phyloP scores from a whole-genome alignment of 2,888 invertebrate species.

The Cryptus viduatorius region DNA sequence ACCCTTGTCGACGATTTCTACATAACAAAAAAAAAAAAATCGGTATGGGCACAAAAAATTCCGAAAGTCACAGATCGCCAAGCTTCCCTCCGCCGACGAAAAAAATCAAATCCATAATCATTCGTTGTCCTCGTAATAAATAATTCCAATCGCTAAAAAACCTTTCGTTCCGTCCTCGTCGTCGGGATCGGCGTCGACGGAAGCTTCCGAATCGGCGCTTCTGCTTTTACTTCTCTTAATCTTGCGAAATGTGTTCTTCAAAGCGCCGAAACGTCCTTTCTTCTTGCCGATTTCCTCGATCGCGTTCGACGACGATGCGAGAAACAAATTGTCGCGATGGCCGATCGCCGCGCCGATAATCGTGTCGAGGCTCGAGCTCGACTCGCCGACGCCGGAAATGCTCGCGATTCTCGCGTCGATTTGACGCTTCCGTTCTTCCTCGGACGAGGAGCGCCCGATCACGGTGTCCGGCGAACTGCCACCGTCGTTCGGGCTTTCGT shows the following conservation, averaged over 20 bases:
- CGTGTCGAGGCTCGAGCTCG: conserved; percentile 80
- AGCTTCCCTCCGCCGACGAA: conserved; percentile 17
- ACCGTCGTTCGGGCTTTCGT: conserved; percentile 77
- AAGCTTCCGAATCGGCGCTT: conserved; percentile 69
- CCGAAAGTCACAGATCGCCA: no score
- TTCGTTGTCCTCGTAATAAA: not conserved
- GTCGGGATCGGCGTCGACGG: conserved; percentile 67
- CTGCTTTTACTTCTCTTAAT: conserved; percentile 78
- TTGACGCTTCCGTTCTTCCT: conserved; percentile 75
- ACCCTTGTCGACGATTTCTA: no score
- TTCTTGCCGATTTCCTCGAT: conserved; percentile 72
- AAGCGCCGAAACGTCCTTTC: conserved; percentile 77
- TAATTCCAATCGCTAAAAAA: conserved; percentile 31
- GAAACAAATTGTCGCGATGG: not conserved
- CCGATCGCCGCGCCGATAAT: conserved; percentile 66
- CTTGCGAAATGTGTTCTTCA: conserved; percentile 79
- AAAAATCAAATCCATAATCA: not conserved
- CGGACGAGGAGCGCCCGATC: conserved; percentile 79
- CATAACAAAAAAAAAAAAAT: not conserved
- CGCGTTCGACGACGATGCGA: conserved; percentile 36
- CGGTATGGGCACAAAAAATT: not conserved
- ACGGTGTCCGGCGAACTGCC: conserved; percentile 80
- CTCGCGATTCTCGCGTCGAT: conserved; percentile 32
- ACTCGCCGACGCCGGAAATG: conserved; percentile 77
- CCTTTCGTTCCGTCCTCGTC: conserved; percentile 71